Percentiles rank a stretch among this genome's conserved stretches.
These are phyloP conservation scores for Myotis brandtii DNA, from an alignment of 2,113 vertebrate species.

Conservation along the genomic window DNA sequence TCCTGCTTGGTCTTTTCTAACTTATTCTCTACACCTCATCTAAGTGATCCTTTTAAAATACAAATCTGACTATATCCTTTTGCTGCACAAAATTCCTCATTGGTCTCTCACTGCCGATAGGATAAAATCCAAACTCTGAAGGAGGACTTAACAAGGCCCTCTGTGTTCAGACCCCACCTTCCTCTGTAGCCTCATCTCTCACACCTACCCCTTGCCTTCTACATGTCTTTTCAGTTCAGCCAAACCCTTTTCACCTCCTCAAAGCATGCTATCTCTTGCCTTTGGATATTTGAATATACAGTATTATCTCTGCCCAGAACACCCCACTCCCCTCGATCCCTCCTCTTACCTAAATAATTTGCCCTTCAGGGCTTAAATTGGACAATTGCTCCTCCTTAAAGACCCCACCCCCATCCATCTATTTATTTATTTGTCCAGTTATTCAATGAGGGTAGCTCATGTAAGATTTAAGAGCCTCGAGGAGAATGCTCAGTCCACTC, in stretches of 20 bases:
- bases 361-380: background rate
- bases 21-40: background rate
- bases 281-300: background rate
- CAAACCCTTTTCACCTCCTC: background rate
- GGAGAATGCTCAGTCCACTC: background rate
- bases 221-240: background rate
- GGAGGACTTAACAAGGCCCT: too few species aligned
- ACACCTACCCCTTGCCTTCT: background rate
- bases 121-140: background rate
- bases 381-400: background rate
- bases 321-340: background rate
- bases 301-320: background rate
- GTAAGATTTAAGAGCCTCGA: background rate
- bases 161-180: background rate
- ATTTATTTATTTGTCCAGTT: background rate
- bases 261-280: background rate
- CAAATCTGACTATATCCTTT: background rate
- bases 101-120: background rate
- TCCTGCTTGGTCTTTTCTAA: background rate
- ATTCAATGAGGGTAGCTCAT: background rate
- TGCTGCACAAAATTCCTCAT: background rate
- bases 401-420: background rate
- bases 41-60: background rate
- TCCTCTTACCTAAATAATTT: background rate
- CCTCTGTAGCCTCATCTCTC: background rate